These are phyloP conservation scores for Platycercus adscitus DNA, from an alignment of 2,113 vertebrate species.

Conservation along the genomic window DNA sequence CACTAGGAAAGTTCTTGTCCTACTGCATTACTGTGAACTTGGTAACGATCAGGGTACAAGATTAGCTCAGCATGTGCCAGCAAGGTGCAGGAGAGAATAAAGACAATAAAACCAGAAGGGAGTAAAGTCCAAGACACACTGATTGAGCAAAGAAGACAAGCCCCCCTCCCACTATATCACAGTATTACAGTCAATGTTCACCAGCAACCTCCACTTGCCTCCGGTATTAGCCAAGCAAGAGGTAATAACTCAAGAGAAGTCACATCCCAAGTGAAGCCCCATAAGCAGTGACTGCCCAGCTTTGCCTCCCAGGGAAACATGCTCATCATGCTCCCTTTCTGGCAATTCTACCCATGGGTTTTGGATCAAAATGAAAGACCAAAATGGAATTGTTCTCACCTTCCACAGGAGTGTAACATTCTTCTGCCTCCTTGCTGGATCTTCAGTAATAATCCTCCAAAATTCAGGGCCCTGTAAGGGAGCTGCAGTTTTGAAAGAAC, in stretches of 20 bases:
- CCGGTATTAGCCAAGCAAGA: background rate
- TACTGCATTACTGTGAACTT: background rate
- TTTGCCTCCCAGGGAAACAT: background rate
- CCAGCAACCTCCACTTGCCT: background rate
- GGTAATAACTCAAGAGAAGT: background rate
- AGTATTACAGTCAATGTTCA: background rate
- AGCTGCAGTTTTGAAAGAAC: conserved; percentile 67
- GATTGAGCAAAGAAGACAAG: background rate
- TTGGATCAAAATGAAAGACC: background rate
- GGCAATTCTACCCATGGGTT: background rate
- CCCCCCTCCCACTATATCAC: background rate
- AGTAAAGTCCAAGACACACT: background rate
- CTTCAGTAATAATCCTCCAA: conserved; percentile 83
- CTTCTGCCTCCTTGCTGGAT: conserved; percentile 70
- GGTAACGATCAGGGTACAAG: background rate
- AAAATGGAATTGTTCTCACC: conserved; percentile 69
- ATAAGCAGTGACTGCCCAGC: background rate
- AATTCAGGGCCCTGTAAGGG: conserved; percentile 89
- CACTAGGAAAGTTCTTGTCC: background rate
- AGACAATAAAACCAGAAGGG: background rate
- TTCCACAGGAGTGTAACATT: conserved; percentile 89
- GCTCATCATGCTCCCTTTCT: background rate
- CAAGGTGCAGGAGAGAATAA: background rate
- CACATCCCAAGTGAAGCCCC: background rate
- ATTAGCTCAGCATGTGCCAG: background rate